Evolutionary conservation across 2,888 invertebrate species (phyloP).

Genomic region (Eupithecia pulchellata): DNA sequence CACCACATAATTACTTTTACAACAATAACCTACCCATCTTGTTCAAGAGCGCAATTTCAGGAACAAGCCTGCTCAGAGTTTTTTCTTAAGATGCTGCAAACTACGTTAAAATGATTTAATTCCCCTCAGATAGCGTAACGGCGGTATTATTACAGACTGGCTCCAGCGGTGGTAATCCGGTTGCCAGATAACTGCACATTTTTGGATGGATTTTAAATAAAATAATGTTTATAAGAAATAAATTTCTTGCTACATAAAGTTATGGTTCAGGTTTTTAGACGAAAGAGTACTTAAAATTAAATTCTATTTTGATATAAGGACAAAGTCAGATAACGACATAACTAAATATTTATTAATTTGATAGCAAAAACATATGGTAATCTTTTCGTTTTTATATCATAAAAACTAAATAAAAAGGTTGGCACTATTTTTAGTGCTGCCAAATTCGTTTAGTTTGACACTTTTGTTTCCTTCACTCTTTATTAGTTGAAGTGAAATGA

Average conservation of each 20-base stretch:
- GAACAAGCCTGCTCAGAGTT: slow-evolving; percentile 71
- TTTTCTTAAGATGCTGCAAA: slow-evolving; percentile 77
- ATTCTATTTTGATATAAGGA: neutral
- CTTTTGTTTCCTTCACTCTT: no score
- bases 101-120: slow-evolving; percentile 85
- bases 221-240: neutral
- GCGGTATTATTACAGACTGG: slow-evolving; percentile 70
- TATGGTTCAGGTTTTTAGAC: neutral
- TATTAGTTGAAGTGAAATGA: no score
- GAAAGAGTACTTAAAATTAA: neutral
- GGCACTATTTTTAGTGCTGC: no score
- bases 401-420: no score
- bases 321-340: no score
- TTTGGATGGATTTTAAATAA: neutral
- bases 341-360: no score
- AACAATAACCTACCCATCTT: slow-evolving; percentile 28
- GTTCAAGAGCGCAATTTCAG: slow-evolving; percentile 66
- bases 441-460: no score
- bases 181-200: slow-evolving; percentile 14
- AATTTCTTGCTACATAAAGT: neutral
- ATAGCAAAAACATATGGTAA: no score
- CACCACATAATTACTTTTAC: neutral
- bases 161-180: slow-evolving; percentile 17
- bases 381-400: no score
- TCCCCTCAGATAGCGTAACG: slow-evolving; percentile 80